Percentiles rank a stretch among this genome's conserved stretches.
Evolutionary conservation across 2,888 invertebrate genomes (phyloP).

Genomic region (Zelleria hepariella): DNA sequence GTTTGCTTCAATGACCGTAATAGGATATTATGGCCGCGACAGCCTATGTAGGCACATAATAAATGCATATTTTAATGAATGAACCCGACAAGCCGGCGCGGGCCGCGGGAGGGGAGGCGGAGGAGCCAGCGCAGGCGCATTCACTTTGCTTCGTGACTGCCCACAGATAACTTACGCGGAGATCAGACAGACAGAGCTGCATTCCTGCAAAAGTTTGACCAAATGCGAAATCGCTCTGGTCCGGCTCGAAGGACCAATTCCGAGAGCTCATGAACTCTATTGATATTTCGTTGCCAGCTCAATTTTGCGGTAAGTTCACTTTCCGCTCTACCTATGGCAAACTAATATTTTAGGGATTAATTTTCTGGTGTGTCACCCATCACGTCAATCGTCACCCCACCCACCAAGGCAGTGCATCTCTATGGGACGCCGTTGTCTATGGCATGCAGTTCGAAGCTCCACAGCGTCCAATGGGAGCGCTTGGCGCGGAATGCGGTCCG

Average conservation of each 20-base stretch:
- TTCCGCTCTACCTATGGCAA: too few relatives aligned
- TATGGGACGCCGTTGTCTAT: not conserved
- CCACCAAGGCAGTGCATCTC: not conserved
- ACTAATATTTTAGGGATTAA: too few relatives aligned
- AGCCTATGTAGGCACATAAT: slow-evolving; percentile 31
- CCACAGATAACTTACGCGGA: not conserved
- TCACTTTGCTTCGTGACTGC: slow-evolving; percentile 41
- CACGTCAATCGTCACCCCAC: too few relatives aligned
- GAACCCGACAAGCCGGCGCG: slow-evolving; percentile 28
- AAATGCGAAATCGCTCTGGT: not conserved
- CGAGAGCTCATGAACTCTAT: too few relatives aligned
- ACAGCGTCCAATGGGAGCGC: slow-evolving; percentile 42
- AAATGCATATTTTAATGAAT: slow-evolving; percentile 61
- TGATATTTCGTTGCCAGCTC: not conserved
- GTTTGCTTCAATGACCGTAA: slow-evolving; percentile 5
- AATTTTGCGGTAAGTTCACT: not conserved
- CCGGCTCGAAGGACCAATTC: not conserved
- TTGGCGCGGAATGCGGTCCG: slow-evolving; percentile 60
- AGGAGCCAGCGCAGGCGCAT: slow-evolving; percentile 34
- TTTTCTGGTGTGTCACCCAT: too few relatives aligned
- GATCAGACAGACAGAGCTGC: not conserved
- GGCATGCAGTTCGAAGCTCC: slow-evolving; percentile 1
- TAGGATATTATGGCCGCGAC: slow-evolving; percentile 3
- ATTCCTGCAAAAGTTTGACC: not conserved
- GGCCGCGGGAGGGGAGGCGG: slow-evolving; percentile 18